phyloP scores from a whole-genome alignment of 2,888 invertebrate genomes.

The Sinhomidia bicolor region DNA sequence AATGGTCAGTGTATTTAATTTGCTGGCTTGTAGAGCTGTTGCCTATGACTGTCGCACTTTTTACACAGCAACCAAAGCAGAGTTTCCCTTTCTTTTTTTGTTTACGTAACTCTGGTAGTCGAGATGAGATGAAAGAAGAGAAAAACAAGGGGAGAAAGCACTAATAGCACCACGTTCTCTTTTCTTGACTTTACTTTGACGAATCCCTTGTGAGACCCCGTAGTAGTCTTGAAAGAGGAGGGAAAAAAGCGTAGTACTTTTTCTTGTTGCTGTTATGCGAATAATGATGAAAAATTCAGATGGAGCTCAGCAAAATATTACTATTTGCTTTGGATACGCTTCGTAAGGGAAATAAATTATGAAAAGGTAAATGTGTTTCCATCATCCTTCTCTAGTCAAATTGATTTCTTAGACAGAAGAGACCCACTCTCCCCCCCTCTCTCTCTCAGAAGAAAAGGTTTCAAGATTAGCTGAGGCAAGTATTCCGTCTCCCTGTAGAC shows the following conservation, averaged over 20 bases:
- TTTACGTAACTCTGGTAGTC: not conserved
- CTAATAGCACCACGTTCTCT: not conserved
- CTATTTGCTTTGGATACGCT: constrained; percentile 25
- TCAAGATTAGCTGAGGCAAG: constrained; percentile 38
- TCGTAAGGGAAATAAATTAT: constrained; percentile 44
- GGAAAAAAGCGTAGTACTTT: constrained; percentile 21
- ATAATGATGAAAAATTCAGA: constrained; percentile 47
- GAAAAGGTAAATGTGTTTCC: constrained; percentile 33
- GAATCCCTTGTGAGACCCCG: constrained; percentile 1
- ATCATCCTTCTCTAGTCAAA: constrained; percentile 47
- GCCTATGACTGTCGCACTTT: not conserved
- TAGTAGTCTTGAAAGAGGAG: constrained; percentile 15
- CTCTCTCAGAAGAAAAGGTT: no score
- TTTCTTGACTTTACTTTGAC: constrained; percentile 2
- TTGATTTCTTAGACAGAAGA: constrained; percentile 12
- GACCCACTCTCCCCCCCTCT: constrained; percentile 21
- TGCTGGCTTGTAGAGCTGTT: not conserved
- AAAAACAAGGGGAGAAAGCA: constrained; percentile 3
- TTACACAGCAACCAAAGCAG: not conserved
- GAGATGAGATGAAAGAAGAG: no score
- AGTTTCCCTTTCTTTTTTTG: constrained; percentile 11
- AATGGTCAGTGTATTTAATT: not conserved
- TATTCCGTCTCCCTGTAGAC: constrained; percentile 26
- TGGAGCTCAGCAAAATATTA: constrained; percentile 23
- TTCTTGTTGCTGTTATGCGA: constrained; percentile 1